These are phyloP conservation scores for Drosophila austrosaltans DNA, from an alignment of 2,888 invertebrate species.

Conservation along the genomic window DNA sequence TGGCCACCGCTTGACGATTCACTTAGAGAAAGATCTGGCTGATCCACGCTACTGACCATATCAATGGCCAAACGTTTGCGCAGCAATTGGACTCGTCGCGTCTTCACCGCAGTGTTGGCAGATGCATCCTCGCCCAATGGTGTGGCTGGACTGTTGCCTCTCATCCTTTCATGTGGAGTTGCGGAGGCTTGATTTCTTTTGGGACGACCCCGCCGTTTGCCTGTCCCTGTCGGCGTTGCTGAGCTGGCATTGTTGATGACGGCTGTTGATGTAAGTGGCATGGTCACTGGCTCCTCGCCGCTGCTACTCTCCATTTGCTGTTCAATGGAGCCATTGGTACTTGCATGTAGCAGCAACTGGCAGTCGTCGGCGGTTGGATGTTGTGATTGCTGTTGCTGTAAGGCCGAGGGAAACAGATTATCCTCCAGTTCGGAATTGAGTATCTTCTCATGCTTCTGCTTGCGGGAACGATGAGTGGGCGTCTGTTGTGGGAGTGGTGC, in stretches of 20 bases:
- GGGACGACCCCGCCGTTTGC: slow-evolving; percentile 84
- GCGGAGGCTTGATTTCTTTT: slow-evolving; percentile 77
- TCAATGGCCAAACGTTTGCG: slow-evolving; percentile 82
- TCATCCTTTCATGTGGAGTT: neutral
- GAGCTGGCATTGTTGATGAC: neutral
- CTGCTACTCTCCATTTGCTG: slow-evolving; percentile 25
- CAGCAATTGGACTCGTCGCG: slow-evolving; percentile 80
- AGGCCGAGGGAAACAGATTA: slow-evolving; percentile 38
- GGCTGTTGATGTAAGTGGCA: slow-evolving; percentile 5
- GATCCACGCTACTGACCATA: slow-evolving; percentile 75
- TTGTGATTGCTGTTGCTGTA: slow-evolving; percentile 16
- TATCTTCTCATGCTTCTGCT: slow-evolving; percentile 79
- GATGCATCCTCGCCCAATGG: slow-evolving; percentile 5
- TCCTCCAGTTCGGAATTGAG: slow-evolving; percentile 75
- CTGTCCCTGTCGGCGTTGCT: slow-evolving; percentile 33
- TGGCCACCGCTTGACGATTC: neutral
- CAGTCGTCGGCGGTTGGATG: neutral
- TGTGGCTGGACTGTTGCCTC: slow-evolving; percentile 10
- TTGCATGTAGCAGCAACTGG: slow-evolving; percentile 21
- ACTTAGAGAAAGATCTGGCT: slow-evolving; percentile 42
- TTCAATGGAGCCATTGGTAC: slow-evolving; percentile 43
- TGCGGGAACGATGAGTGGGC: slow-evolving; percentile 74
- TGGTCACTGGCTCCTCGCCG: neutral
- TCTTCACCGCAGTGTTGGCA: slow-evolving; percentile 63
- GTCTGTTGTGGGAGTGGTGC: slow-evolving; percentile 14